These are phyloP conservation scores for Pantherophis guttatus DNA, from an alignment of 2,113 vertebrate species.

Conservation along the genomic window DNA sequence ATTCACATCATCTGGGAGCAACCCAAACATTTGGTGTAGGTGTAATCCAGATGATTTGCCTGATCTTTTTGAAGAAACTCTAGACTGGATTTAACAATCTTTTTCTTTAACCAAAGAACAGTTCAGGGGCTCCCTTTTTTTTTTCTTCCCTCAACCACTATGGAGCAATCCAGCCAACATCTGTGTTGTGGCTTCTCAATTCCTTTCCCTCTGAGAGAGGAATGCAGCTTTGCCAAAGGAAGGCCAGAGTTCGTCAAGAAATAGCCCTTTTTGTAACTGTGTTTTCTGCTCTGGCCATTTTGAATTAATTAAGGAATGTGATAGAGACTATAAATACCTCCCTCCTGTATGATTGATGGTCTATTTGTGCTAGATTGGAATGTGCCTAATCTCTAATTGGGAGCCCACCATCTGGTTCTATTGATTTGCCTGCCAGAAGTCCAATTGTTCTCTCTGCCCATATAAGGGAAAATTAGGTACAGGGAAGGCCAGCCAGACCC, in stretches of 20 bases:
- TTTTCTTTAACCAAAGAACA: background rate
- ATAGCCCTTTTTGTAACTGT: constrained; percentile 49
- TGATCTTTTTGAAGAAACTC: background rate
- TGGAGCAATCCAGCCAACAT: constrained; percentile 32
- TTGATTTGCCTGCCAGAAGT: constrained; percentile 70
- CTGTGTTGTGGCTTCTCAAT: constrained; percentile 47
- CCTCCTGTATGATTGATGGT: constrained; percentile 68
- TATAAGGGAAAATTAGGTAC: constrained; percentile 79
- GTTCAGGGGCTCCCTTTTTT: background rate
- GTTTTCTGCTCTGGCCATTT: constrained; percentile 63
- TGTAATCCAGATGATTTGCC: background rate
- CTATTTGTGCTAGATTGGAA: constrained; percentile 74
- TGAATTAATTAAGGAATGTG: constrained; percentile 72
- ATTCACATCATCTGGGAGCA: background rate
- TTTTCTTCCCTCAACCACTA: background rate
- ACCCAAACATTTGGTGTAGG: background rate
- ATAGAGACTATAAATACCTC: constrained; percentile 72
- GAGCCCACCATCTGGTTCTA: constrained; percentile 75
- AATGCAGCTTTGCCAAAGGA: constrained; percentile 61
- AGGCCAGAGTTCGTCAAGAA: constrained; percentile 58
- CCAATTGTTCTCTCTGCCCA: constrained; percentile 68
- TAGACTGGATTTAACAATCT: background rate
- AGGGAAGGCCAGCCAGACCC: constrained; percentile 40
- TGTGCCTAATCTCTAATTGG: constrained; percentile 71
- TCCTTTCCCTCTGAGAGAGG: constrained; percentile 56